Base-by-base conservation (phyloP, 2,113 vertebrate genomes). In the Brachyhypopomus gauderio region DNA sequence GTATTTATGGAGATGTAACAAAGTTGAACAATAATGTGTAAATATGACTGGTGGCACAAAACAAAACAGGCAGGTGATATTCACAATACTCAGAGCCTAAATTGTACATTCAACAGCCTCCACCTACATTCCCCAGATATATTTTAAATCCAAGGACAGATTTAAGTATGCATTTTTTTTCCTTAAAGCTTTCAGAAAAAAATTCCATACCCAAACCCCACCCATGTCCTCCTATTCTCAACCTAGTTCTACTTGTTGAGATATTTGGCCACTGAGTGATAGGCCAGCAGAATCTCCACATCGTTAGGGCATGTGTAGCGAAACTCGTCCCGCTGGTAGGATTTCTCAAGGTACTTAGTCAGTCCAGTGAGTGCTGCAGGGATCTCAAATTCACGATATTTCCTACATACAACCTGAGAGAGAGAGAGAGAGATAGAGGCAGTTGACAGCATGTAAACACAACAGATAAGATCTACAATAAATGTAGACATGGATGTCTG, bases 241-340 rank as follows among this genome's bases (percentile, higher is more conserved):
- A 80, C 83, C 78, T 75, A 72, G 80, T 72, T 72, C 59, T 92
- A 89, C 76, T 90, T 90, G 38, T 85, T 92, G 67, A 81, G 91
- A 30, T 90, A 91, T 73, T 87, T 93, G n/a, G 95, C 96, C n/a
- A 94, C 94, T 0, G 93, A 86, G 11, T 75, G 70, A 86, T 99
- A 98, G 64, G 95, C 96, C 11, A 87, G 77, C 60, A 96, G 67
- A 23, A 98, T 95, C 92, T 98, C 96, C 0, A 85, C 41, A 0
- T 90, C 91, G 0, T 90, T 93, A 9, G 97, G 97, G 60, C 97
- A 98, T 19, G 94, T 97, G 84, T 92, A 91, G 52, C 91, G 92
- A 89, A 98, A 98, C 88, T 95, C 95, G 17, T 95, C 95, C 80
- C 84, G 86, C 83, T 93, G 88, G 0, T 89, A 86, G 16, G 96